phyloP scores from a whole-genome alignment of 2,113 vertebrate species.

The Eublepharis macularius region DNA sequence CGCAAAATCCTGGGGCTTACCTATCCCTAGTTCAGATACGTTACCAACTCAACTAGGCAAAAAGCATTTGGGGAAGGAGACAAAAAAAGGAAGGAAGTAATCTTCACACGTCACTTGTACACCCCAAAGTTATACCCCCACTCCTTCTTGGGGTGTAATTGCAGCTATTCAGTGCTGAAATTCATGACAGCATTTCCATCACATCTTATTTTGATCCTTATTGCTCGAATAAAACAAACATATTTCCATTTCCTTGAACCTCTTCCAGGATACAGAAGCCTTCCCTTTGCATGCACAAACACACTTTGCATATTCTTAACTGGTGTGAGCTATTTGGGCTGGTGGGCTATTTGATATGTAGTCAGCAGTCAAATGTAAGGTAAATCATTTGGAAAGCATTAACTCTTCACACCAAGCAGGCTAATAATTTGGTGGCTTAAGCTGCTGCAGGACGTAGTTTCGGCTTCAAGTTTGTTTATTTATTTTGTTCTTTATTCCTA shows the following conservation, averaged over 20 bases:
- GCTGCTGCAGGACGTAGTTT: background rate
- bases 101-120: no score
- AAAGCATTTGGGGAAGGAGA: no score
- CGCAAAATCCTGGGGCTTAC: no score
- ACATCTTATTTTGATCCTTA: no score
- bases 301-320: background rate
- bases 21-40: no score
- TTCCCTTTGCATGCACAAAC: background rate
- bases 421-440: background rate
- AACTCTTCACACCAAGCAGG: background rate
- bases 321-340: background rate
- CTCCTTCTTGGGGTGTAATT: no score
- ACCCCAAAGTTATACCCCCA: no score
- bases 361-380: background rate
- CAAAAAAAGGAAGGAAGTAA: no score
- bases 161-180: no score
- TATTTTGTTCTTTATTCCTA: background rate
- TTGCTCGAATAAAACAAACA: background rate
- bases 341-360: background rate
- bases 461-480: background rate
- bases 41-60: no score
- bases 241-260: background rate
- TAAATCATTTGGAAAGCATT: background rate
- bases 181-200: no score
- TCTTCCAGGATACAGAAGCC: background rate